Conservation (phyloP, 2,888 invertebrate species). For the Meta bourneti region DNA sequence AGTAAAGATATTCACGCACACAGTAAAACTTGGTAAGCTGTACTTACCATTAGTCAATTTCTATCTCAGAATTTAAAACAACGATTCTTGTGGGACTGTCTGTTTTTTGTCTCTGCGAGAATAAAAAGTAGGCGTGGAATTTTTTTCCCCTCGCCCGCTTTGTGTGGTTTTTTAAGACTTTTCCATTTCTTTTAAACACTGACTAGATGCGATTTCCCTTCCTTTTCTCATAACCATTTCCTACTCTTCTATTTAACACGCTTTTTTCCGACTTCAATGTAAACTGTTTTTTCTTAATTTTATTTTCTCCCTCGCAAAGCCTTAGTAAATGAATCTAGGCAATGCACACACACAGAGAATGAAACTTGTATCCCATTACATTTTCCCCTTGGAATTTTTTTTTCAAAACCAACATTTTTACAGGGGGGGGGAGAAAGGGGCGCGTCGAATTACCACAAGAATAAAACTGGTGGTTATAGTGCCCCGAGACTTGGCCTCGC, state of each 20-base stretch:
- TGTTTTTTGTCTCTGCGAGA: not conserved
- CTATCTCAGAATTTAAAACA: not conserved
- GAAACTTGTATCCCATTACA: constrained; percentile 66
- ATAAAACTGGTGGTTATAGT: constrained; percentile 12
- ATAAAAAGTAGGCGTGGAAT: not conserved
- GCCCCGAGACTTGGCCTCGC: not conserved
- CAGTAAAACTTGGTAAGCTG: not conserved
- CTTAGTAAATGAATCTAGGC: constrained; percentile 68
- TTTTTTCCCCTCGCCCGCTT: not conserved
- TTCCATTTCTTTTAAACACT: constrained; percentile 2
- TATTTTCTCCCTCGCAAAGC: constrained; percentile 31
- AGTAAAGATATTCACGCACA: not conserved
- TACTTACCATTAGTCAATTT: not conserved
- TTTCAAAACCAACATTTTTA: constrained; percentile 43
- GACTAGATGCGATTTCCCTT: not conserved
- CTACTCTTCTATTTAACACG: constrained; percentile 53
- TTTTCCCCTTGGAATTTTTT: constrained; percentile 26
- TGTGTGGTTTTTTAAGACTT: not conserved
- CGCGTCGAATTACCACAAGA: constrained; percentile 1
- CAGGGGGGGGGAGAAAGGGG: not conserved
- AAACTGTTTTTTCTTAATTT: constrained; percentile 38
- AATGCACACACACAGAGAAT: constrained; percentile 54
- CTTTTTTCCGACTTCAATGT: constrained; percentile 39
- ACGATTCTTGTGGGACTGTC: constrained; percentile 2
- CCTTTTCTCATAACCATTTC: constrained; percentile 24